Base-by-base conservation (phyloP, 2,113 vertebrate genomes). In the Anoura caudifer region DNA sequence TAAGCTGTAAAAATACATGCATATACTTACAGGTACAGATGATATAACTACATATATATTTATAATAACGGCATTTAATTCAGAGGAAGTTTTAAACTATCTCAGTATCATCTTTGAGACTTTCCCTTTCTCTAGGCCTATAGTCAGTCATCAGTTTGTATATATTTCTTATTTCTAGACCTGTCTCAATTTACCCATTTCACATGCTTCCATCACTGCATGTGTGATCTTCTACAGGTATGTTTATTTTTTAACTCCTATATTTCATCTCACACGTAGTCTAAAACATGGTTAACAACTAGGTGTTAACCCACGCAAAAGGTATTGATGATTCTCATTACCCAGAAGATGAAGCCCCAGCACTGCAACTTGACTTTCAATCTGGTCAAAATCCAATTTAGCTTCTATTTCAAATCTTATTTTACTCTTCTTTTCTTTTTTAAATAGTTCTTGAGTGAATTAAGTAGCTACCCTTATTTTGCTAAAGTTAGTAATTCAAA, bases 61-160 rank as follows among this genome's bases (percentile, higher is more conserved):
- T 92, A 63, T 73, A 90, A 70, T 67, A 88, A 95, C 54, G 69
- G 19, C 12, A 77, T n/a, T 86, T 15, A n/a, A 76, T 91, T 88
- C 76, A 87, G 33, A 56, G 8, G 19, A 96, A 76, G 31, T 86
- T 65, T 94, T 63, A 94, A 92, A 15, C 7, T 36, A 45, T 59
- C 33, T 70, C 22, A 87, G 45, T 87, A 72, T 82, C 24, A 77
- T 72, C 31, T 63, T 67, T 92, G 38, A 80, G 1, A 79, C 15
- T 76, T 54, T 56, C n/a, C 56, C 61, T 56, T 89, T 75, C 13
- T n/a, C 43, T 82, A 10, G 26, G 4, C 54, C 86, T 69, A 15
- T 31, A 52, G 38, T 67, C 61, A 72, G 7, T 63, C 3, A 56
- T 14, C 7, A 91, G 7, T 76, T 45, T 56, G 12, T 24, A 28